Conservation (phyloP, 2,888 invertebrate species). For the Trichopoda pennipes region DNA sequence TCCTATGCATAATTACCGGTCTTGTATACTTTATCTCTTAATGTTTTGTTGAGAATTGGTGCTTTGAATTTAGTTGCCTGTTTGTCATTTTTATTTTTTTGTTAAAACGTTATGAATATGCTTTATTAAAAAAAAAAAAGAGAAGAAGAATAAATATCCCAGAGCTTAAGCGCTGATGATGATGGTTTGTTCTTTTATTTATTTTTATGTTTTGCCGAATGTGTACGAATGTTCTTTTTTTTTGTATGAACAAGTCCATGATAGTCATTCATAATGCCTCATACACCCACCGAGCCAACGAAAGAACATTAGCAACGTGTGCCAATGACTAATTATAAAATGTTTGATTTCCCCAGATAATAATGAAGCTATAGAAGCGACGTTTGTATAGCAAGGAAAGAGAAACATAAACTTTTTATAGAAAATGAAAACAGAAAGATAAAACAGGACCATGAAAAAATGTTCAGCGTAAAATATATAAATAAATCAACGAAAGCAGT, state of each 20-base stretch:
- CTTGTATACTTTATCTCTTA: neutral
- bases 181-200: conserved; percentile 29
- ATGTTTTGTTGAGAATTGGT: conserved; percentile 6
- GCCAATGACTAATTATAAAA: conserved; percentile 79
- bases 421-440: neutral
- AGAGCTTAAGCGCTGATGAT: conserved; percentile 41
- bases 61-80: conserved; percentile 31
- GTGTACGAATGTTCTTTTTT: too few relatives aligned
- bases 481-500: neutral
- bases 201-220: conserved; percentile 4
- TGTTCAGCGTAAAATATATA: neutral
- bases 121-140: neutral
- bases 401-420: neutral
- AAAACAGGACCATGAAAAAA: conserved; percentile 32
- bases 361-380: conserved; percentile 44
- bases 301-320: conserved; percentile 42
- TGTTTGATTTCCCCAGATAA: conserved; percentile 78
- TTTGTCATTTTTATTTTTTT: neutral
- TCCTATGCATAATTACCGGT: neutral
- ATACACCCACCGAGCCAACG: neutral
- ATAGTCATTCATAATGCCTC: conserved; percentile 44
- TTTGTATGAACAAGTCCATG: conserved; percentile 17
- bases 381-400: conserved; percentile 35
- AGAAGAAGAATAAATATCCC: conserved; percentile 14
- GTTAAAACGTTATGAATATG: conserved; percentile 5